These are phyloP conservation scores for Tauraco hartlaubi DNA, from an alignment of 2,797 vertebrate species.

Conservation along the genomic window DNA sequence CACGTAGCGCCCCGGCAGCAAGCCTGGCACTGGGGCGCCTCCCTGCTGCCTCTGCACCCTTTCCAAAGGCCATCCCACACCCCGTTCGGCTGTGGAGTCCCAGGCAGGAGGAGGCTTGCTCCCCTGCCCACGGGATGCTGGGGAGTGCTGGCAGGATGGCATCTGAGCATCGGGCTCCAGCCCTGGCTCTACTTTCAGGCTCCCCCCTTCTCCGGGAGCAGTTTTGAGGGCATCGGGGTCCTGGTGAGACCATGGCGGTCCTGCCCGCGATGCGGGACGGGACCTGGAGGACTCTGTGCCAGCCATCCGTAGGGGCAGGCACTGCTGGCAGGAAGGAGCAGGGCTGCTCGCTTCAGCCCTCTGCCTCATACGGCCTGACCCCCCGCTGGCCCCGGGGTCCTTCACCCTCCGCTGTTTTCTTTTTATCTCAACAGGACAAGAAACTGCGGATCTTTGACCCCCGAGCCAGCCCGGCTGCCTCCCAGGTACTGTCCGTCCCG, in stretches of 20 bases:
- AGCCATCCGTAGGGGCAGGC: not conserved
- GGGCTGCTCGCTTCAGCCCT: not conserved
- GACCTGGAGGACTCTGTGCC: not conserved
- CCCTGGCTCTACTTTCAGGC: not conserved
- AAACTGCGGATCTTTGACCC: conserved; percentile 93
- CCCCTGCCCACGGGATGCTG: not conserved
- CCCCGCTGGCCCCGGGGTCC: not conserved
- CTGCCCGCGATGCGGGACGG: fast-evolving
- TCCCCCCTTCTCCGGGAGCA: not conserved
- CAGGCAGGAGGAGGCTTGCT: fast-evolving
- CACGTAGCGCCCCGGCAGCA: not conserved
- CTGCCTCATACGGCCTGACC: not conserved
- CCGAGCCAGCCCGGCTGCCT: conserved; percentile 83
- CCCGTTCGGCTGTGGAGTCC: not conserved
- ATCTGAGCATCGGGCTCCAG: not conserved
- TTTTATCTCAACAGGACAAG: conserved; percentile 86
- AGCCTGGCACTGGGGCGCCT: not conserved
- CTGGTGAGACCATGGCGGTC: not conserved
- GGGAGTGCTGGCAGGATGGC: not conserved
- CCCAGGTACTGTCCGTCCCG: conserved; percentile 83
- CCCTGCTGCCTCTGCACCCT: not conserved
- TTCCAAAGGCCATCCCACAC: fast-evolving
- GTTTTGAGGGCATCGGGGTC: not conserved
- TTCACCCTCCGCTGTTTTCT: conserved; percentile 8
- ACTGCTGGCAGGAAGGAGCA: not conserved